Conservation (phyloP, 1,140 invertebrate species). For the Trichonephila clavipes region DNA sequence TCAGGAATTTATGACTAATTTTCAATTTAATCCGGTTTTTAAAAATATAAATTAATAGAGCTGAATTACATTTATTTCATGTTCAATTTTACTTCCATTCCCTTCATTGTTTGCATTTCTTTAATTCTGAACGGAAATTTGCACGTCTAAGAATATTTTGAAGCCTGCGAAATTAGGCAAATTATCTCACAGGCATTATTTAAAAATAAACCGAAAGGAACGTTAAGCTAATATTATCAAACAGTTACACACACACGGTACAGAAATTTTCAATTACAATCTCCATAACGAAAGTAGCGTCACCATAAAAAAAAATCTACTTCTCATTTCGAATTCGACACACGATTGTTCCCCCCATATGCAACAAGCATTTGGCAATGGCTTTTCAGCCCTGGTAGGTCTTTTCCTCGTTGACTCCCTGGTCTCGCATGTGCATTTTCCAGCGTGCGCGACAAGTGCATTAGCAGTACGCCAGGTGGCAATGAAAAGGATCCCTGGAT, state of each 20-base stretch:
- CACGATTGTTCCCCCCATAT: background rate
- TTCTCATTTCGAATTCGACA: background rate
- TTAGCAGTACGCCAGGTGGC: conserved; percentile 55
- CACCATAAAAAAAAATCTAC: no score
- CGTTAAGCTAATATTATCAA: background rate
- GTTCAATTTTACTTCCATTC: no score
- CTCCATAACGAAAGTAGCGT: no score
- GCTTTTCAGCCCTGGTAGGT: background rate
- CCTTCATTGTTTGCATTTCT: no score
- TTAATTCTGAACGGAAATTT: no score
- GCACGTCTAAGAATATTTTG: no score
- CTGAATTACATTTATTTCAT: no score
- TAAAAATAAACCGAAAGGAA: background rate
- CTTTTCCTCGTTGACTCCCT: background rate
- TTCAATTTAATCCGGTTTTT: no score
- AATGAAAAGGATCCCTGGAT: conserved; percentile 33
- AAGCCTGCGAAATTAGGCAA: no score
- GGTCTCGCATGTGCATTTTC: conserved; percentile 14
- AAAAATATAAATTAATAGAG: no score
- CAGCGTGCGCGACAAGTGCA: conserved; percentile 55
- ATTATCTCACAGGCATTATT: background rate
- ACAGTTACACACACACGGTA: background rate
- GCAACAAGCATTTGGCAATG: background rate
- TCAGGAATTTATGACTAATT: no score
- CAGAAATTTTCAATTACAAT: background rate